Evolutionary conservation across 2,113 vertebrate species (phyloP).

Genomic region (Oryctolagus cuniculus): mOryCun1.1 NC_091434.1:107069501-107070000

Average conservation of each 20-base stretch:
- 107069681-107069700: slow-evolving; percentile 51
- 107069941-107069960: not conserved
- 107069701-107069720: slow-evolving; percentile 65
- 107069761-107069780: slow-evolving; percentile 10
- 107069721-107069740: slow-evolving; percentile 48
- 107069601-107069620: slow-evolving; percentile 48
- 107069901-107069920: not conserved
- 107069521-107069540: not conserved
- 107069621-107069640: slow-evolving; percentile 30
- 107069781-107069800: not conserved
- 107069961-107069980: not conserved
- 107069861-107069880: not conserved
- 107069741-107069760: slow-evolving; percentile 42
- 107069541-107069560: not conserved
- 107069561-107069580: not conserved
- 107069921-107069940: not conserved
- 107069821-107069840: not conserved
- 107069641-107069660: not conserved
- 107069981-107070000: not conserved
- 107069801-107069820: slow-evolving; percentile 25
- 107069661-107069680: slow-evolving; percentile 65
- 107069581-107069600: not conserved
- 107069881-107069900: slow-evolving; percentile 37
- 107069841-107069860: not conserved
- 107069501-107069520: not conserved